Base-by-base conservation (phyloP, 2,113 vertebrate genomes). In the Proterorhinus semilunaris region DNA sequence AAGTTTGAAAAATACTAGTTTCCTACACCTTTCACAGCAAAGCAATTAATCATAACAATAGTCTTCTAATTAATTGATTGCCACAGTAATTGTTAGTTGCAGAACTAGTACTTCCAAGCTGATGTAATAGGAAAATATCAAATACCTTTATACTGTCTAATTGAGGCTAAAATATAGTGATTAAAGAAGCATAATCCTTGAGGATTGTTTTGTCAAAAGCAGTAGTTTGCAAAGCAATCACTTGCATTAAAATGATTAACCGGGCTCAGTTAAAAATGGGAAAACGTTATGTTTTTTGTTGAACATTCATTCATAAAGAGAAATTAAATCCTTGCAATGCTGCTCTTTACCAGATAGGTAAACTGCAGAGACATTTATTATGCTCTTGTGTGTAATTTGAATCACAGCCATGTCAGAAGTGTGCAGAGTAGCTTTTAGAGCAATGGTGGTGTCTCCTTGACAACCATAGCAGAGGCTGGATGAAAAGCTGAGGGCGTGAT, bases 401-500 rank as follows among this genome's bases (percentile, higher is more conserved):
- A 71, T 74, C 15, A 69, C 49, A 74, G 16, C 69, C 52, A 10
- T 53, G 44, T 16, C 46, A 48, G 42, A 65, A 66, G 36, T 13
- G 3, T 53, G 42, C 66, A 70, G 67, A 75, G 75, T 21, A 78
- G 61, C 76, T 74, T 74, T 72, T 50, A 49, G 49, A 66, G 72
- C 80, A 75, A 74, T 63, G 72, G 76, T 74, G 73, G 63, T 44
- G 78, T 86, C 81, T 83, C 81, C 71, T 69, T 86, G 86, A 85
- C 80, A 82, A 83, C 87, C 75, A 57, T 75, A 81, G 78, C 75
- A 75, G 71, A 80, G 82, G 64, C 77, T 68, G 74, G 43, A 63
- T 82, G 72, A 78, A 76, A 82, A 64, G 69, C 67, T 71, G 83
- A 85, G 86, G 74, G 67, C 52, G 48, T 88, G 83, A 86, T 89